Evolutionary conservation across 1,140 invertebrate species (phyloP), one percentile per base, ranked within the genome.

Genomic region (Polypedilum pembai): DNA sequence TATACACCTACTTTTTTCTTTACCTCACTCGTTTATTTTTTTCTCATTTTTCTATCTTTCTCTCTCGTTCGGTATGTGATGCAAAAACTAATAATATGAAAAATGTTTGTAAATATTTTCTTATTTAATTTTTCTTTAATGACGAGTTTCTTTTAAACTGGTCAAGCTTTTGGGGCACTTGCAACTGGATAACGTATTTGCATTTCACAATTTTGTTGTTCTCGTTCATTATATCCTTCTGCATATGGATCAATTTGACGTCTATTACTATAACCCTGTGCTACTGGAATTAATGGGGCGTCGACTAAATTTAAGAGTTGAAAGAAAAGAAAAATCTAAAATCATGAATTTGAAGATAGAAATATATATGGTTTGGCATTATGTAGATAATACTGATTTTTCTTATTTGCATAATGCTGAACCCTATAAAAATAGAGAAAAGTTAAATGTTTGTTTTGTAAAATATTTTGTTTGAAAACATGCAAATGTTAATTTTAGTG

Each of bases 161-260:
- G 65, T 69, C 65, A 69, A 3, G 17, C 65, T 18, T 69, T 69
- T 69, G 65, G 65, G 12, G 45, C 45, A 56, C 45, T 56, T 69
- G 65, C 65, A 18, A 18, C 3, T 69, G 65, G 65, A 69, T 69
- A 69, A 5, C 65, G 65, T 69, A 69, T 20, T 69, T 69, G 65
- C 65, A 69, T 69, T 69, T 69, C 65, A 69, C 17, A 18, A 69
- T 18, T 18, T 69, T 69, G 65, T 69, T 69, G 65, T 69, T 69
- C n/a, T 69, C 65, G 15, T 12, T 69, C 65, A 10, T n/a, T 69
- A 69, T 69, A 69, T 21, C 65, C 65, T 20, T 69, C 65, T 5
- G 65, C 17, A 10, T 69, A 69, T 20, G 65, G 65, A 69, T 69
- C 65, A 69, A 18, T 18, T 20, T n/a, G 15, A 69, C 17, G 20